Conservation (phyloP, 1,140 invertebrate species). For the Sycophila sp. region DNA sequence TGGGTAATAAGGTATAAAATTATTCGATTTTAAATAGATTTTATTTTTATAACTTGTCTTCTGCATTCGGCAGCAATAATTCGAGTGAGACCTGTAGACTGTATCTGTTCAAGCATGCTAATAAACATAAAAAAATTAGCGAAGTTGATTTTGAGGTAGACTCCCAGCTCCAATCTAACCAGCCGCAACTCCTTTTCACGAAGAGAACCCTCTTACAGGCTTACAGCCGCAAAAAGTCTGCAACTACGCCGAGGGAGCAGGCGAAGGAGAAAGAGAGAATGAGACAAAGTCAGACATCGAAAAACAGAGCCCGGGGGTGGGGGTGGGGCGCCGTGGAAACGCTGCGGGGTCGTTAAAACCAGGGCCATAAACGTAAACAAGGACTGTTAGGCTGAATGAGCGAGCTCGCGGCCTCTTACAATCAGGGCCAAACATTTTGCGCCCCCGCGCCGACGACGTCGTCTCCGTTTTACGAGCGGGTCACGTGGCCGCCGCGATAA, state of each 20-base stretch:
- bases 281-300: neutral
- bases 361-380: constrained; percentile 65
- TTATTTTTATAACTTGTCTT: too few relatives aligned
- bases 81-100: too few relatives aligned
- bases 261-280: neutral
- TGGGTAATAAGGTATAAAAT: too few relatives aligned
- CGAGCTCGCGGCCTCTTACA: constrained; percentile 48
- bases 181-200: too few relatives aligned
- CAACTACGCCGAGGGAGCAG: neutral
- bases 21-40: too few relatives aligned
- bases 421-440: constrained; percentile 61
- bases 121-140: too few relatives aligned
- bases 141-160: too few relatives aligned
- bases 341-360: constrained; percentile 60
- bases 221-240: neutral
- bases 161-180: too few relatives aligned
- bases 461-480: constrained; percentile 29
- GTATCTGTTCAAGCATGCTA: too few relatives aligned
- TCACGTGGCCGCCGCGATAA: constrained; percentile 31
- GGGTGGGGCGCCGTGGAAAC: constrained; percentile 35
- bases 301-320: neutral
- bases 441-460: constrained; percentile 39
- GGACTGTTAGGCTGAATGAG: constrained; percentile 55
- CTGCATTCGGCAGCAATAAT: too few relatives aligned
- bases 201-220: too few relatives aligned